Conservation (phyloP, 2,797 vertebrate genomes). For the Oophaga sylvatica region DNA sequence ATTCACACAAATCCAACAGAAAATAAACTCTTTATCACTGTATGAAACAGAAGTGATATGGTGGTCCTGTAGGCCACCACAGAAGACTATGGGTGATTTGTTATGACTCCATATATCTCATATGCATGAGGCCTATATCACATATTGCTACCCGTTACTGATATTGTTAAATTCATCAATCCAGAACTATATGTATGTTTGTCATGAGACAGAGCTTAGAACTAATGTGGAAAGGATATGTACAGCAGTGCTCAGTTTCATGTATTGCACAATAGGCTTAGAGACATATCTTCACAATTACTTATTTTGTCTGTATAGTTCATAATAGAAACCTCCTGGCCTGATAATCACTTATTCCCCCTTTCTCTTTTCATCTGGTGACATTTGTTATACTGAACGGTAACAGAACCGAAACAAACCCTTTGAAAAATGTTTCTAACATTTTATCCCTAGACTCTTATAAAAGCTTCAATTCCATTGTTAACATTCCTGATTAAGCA, state of each 20-base stretch:
- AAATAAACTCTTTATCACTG: too few species aligned
- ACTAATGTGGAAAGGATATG: background rate
- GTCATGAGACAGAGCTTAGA: background rate
- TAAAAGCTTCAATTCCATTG: constrained; percentile 58
- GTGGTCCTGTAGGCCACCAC: too few species aligned
- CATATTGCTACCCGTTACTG: background rate
- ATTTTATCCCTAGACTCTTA: constrained; percentile 55
- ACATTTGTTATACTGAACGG: constrained; percentile 23
- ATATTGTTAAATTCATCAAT: background rate
- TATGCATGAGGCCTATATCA: background rate
- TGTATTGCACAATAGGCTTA: constrained; percentile 12
- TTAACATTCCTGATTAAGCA: constrained; percentile 60
- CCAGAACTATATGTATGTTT: background rate
- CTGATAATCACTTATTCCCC: constrained; percentile 11
- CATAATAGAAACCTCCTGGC: constrained; percentile 22
- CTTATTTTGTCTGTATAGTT: background rate
- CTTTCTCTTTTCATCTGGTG: constrained; percentile 23
- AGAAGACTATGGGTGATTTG: too few species aligned
- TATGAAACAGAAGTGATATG: background rate
- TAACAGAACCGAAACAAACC: constrained; percentile 17
- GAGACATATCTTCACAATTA: background rate
- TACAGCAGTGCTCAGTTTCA: background rate
- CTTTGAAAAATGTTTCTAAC: constrained; percentile 51
- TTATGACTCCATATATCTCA: background rate
- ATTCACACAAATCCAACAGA: too few species aligned